These are phyloP conservation scores for Brachynemurus nebulosus DNA, from an alignment of 2,888 invertebrate genomes.

Conservation along the genomic window DNA sequence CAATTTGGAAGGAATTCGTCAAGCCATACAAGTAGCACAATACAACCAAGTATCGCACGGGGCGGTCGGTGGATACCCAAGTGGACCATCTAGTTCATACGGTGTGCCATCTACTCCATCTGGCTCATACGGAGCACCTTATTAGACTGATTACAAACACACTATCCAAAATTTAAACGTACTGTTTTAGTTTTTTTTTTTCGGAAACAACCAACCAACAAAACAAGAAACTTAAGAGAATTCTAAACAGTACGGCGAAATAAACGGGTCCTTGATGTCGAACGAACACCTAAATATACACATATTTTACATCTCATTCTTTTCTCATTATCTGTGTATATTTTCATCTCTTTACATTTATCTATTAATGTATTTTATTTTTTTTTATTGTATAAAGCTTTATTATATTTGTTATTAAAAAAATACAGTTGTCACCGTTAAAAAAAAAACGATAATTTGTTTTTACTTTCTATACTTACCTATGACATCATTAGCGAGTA, in stretches of 20 bases:
- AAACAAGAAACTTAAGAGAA: too few relatives aligned
- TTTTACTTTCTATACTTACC: too few relatives aligned
- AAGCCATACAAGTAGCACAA: conserved; percentile 61
- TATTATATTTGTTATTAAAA: conserved; percentile 28
- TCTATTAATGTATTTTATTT: conserved; percentile 18
- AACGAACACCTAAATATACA: conserved; percentile 20
- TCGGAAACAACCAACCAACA: too few relatives aligned
- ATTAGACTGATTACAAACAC: conserved; percentile 23
- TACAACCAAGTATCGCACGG: conserved; percentile 21
- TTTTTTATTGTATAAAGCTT: conserved; percentile 36
- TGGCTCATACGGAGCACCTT: conserved; percentile 55
- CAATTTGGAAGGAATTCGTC: conserved; percentile 72
- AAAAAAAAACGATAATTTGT: too few relatives aligned
- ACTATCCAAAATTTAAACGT: too few relatives aligned
- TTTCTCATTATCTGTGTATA: not conserved
- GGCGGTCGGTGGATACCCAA: conserved; percentile 32
- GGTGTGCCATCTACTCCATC: conserved; percentile 44
- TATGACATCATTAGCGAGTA: too few relatives aligned
- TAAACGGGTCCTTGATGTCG: conserved; percentile 23
- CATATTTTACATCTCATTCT: conserved; percentile 19
- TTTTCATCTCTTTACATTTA: not conserved
- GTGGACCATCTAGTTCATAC: conserved; percentile 31
- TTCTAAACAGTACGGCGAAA: too few relatives aligned
- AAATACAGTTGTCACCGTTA: conserved; percentile 40
- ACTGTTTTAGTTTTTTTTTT: too few relatives aligned